Evolutionary conservation across 2,888 invertebrate species (phyloP).

Genomic region (Drosophila kokeensis): DNA sequence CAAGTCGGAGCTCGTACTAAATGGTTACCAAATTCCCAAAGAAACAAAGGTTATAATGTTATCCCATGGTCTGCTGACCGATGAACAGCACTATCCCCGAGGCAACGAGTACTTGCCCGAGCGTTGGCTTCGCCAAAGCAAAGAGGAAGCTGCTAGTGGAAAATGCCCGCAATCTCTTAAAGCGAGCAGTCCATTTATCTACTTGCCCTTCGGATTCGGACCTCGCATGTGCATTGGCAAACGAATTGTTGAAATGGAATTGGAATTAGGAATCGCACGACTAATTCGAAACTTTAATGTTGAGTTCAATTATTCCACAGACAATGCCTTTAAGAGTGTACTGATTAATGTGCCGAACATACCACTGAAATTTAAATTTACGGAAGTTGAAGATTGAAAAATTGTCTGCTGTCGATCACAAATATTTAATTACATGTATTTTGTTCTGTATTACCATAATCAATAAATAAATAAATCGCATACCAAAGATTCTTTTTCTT

Average conservation of each 20-base stretch:
- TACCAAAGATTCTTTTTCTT: not conserved
- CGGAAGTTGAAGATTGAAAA: slow-evolving; percentile 66
- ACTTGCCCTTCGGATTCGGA: slow-evolving; percentile 90
- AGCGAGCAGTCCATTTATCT: slow-evolving; percentile 74
- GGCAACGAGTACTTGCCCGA: slow-evolving; percentile 89
- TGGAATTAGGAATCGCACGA: slow-evolving; percentile 86
- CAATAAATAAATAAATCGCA: not conserved
- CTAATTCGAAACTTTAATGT: slow-evolving; percentile 79
- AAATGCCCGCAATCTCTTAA: slow-evolving; percentile 89
- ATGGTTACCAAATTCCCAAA: slow-evolving; percentile 88
- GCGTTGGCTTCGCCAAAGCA: slow-evolving; percentile 87
- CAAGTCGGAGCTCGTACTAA: slow-evolving; percentile 87
- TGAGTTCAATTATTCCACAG: slow-evolving; percentile 76
- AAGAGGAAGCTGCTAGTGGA: slow-evolving; percentile 85
- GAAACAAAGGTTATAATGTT: slow-evolving; percentile 90
- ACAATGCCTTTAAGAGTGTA: slow-evolving; percentile 72
- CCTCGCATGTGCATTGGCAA: slow-evolving; percentile 90
- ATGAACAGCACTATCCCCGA: slow-evolving; percentile 87
- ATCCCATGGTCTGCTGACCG: slow-evolving; percentile 86
- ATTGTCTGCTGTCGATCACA: too few species aligned
- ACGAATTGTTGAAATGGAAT: slow-evolving; percentile 90
- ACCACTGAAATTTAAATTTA: slow-evolving; percentile 84
- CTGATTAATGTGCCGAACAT: slow-evolving; percentile 83
- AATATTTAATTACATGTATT: not conserved
- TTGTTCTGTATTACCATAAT: not conserved